Percentiles rank a stretch among this genome's conserved stretches.
Evolutionary conservation across 2,888 invertebrate species (phyloP).

Genomic region (Tetranychus truncatus): DNA sequence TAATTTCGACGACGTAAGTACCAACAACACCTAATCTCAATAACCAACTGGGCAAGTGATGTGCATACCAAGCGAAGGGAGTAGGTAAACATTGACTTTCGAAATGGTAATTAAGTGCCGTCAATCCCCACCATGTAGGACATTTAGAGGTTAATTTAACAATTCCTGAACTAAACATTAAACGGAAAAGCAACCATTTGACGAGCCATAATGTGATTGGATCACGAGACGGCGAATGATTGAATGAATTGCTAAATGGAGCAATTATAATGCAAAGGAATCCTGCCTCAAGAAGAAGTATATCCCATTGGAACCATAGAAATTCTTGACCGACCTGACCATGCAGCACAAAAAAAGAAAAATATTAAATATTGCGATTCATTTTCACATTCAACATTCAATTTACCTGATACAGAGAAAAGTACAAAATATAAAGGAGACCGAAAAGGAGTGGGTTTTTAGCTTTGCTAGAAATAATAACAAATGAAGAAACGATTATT

Average conservation of each 20-base stretch:
- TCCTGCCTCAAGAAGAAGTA: slow-evolving; percentile 52
- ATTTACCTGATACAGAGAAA: slow-evolving; percentile 47
- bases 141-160: slow-evolving; percentile 51
- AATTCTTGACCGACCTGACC: slow-evolving; percentile 48
- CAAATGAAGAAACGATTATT: slow-evolving; percentile 45
- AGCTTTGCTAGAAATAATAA: slow-evolving; percentile 31
- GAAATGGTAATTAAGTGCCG: slow-evolving; percentile 45
- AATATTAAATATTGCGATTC: not conserved
- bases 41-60: slow-evolving; percentile 49
- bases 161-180: slow-evolving; percentile 51
- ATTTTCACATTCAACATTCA: not conserved
- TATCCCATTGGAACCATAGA: slow-evolving; percentile 55
- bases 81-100: slow-evolving; percentile 56
- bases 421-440: slow-evolving; percentile 49
- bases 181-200: slow-evolving; percentile 52
- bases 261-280: slow-evolving; percentile 50
- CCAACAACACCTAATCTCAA: slow-evolving; percentile 43
- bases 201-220: slow-evolving; percentile 47
- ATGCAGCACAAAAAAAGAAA: not conserved
- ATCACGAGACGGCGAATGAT: not conserved
- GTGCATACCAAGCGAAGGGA: slow-evolving; percentile 50
- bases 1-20: slow-evolving; percentile 46
- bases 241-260: slow-evolving; percentile 33
- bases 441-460: slow-evolving; percentile 43
- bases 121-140: slow-evolving; percentile 57